Evolutionary conservation across 1,140 invertebrate species (phyloP), one percentile per base, ranked within the genome.

Genomic region (Harpegnathos saltator): DNA sequence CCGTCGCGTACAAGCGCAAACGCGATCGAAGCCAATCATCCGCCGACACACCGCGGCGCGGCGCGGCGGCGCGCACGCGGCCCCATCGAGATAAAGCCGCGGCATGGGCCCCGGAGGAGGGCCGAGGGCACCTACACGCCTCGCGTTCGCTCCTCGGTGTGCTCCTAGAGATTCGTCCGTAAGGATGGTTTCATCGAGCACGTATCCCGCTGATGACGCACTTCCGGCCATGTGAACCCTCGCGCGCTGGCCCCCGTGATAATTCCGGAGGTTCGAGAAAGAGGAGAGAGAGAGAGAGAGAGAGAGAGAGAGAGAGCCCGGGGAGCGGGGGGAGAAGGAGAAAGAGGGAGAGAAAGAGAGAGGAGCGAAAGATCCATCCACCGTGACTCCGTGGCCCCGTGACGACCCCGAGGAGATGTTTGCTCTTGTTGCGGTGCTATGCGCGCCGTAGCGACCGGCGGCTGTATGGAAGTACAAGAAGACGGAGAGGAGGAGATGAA

Each of bases 381-480:
- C 85, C 91, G 90, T 91, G 90, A 91, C 90, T 93, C 81, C 87
- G 86, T 90, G 89, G 91, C 91, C 92, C 92, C 91, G 90, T 93
- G 92, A 93, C 92, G 92, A 92, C 90, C 92, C 85, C 88, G 85
- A 83, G 74, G 85, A 78, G 88, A 90, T 92, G 89, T 93, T 93
- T 93, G 91, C 90, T 92, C 90, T 91, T 92, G 92, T 93, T 93
- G 90, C 89, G 89, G 87, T 89, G 91, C 85, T 81, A 74, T 78
- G 81, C 69, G 81, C 69, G 73, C 84, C 73, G 86, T 59, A 83
- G 85, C 66, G 66, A 59, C 74, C 65, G 78, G 80, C 71, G 83
- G 85, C 73, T 73, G 77, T 73, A 74, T 74, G 73, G 69, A 74
- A 69, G 63, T 71, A 86, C 44, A 71, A 87, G 69, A 72, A 78